Evolutionary conservation across 2,888 invertebrate species (phyloP), one percentile per base, ranked within the genome.

Genomic region (Byasa hedistus): DNA sequence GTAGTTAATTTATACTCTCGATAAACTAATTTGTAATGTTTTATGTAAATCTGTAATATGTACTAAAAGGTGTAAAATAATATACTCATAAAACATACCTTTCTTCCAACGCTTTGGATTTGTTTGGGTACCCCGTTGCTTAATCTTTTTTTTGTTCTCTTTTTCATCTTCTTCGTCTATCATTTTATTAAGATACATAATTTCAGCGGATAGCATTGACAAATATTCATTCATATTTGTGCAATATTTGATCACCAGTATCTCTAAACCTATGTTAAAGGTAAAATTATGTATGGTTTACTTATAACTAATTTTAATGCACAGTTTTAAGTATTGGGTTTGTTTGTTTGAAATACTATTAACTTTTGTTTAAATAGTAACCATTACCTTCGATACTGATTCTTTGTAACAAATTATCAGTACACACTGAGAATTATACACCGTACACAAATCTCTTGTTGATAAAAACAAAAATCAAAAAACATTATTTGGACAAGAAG

Each of bases 51-150:
- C 7, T 10, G 12, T 39, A 39, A 15, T 8, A 39, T 39, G 27
- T 39, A 2, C 15, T 15, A 8, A 39, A 15, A 3, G 22, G 7
- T 54, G 12, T 21, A 52, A 23, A 55, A 22, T 24, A 55, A n/a
- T n/a, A n/a, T n/a, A 23, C 3, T 12, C 24, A n/a, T 27, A 1
- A 17, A 52, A 4, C 12, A 17, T 55, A 72, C 71, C 69, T 69
- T 70, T 72, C 58, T 65, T 69, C 36, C 27, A 52, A 32, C 59
- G 63, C 8, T 69, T 64, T 44, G 72, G 57, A 64, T 69, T 75
- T 15, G 85, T 86, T 70, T 88, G 87, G 10, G 86, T 86, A 52
- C 80, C 72, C 66, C 75, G 82, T 36, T 82, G 79, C 15, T 75
- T 64, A 62, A 68, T 75, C 27, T 66, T 64, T 10, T 21, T 24